phyloP scores from a whole-genome alignment of 2,113 vertebrate species.

The Colius striatus region DNA sequence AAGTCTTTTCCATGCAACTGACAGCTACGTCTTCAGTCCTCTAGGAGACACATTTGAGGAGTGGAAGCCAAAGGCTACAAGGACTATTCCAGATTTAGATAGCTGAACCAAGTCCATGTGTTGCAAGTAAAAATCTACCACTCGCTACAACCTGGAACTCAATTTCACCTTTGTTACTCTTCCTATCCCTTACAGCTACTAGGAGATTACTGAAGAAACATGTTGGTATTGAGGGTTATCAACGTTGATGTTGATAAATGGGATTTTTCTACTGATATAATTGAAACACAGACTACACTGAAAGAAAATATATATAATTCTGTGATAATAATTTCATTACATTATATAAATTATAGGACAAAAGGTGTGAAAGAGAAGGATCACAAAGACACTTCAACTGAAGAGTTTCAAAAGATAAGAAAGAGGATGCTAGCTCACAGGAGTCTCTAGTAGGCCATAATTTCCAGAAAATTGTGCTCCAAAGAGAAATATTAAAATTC shows the following conservation, averaged over 20 bases:
- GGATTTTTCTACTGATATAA: neutral
- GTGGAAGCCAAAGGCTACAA: neutral
- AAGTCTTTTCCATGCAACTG: neutral
- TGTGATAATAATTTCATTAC: neutral
- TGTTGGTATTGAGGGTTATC: neutral
- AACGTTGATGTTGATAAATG: neutral
- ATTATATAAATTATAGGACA: neutral
- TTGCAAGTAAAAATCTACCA: neutral
- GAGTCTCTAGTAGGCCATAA: neutral
- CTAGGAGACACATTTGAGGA: neutral
- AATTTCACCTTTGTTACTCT: neutral
- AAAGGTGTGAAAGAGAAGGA: neutral
- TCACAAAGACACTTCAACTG: neutral
- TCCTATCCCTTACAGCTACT: neutral
- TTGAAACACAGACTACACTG: neutral
- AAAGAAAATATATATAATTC: neutral
- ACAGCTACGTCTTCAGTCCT: neutral
- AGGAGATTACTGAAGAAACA: neutral
- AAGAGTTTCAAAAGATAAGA: neutral
- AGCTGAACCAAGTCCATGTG: neutral
- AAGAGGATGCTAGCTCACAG: neutral
- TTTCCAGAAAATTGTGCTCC: neutral
- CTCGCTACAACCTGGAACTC: neutral
- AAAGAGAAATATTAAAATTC: neutral
- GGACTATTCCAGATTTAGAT: neutral